Conservation (phyloP, 2,113 vertebrate genomes). For the Sinocyclocheilus maitianheensis region DNA sequence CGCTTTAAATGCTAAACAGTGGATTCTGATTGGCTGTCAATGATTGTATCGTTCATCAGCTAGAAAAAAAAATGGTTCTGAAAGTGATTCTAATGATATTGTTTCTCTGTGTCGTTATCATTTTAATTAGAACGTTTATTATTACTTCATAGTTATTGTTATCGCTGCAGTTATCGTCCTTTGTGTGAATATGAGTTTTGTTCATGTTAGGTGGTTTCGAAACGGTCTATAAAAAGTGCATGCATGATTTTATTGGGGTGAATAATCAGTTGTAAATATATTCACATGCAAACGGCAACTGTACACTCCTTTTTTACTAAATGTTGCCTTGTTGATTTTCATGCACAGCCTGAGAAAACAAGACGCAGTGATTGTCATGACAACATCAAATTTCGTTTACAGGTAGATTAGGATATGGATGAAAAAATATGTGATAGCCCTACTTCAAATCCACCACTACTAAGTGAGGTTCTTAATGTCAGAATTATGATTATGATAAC, state of each 20-base stretch:
- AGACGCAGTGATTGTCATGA: not conserved
- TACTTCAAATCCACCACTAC: not conserved
- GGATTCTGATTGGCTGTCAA: no score
- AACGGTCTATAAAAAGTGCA: not conserved
- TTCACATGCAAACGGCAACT: not conserved
- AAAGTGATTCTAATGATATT: no score
- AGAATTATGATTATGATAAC: not conserved
- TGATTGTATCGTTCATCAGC: no score
- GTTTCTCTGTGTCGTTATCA: no score
- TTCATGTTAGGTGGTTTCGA: no score
- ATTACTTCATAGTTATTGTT: no score
- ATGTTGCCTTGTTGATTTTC: not conserved
- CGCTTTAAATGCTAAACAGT: no score
- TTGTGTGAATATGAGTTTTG: no score
- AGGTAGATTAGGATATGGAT: not conserved
- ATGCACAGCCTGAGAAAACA: not conserved
- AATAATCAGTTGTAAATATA: not conserved
- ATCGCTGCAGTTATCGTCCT: no score
- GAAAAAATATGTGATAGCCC: not conserved
- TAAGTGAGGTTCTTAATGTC: not conserved
- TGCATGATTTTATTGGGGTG: not conserved
- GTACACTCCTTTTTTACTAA: not conserved
- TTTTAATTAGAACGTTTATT: no score
- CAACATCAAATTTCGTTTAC: not conserved
- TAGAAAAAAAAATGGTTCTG: no score